Conservation (phyloP, 2,113 vertebrate genomes). For the Patagioenas fasciata region DNA sequence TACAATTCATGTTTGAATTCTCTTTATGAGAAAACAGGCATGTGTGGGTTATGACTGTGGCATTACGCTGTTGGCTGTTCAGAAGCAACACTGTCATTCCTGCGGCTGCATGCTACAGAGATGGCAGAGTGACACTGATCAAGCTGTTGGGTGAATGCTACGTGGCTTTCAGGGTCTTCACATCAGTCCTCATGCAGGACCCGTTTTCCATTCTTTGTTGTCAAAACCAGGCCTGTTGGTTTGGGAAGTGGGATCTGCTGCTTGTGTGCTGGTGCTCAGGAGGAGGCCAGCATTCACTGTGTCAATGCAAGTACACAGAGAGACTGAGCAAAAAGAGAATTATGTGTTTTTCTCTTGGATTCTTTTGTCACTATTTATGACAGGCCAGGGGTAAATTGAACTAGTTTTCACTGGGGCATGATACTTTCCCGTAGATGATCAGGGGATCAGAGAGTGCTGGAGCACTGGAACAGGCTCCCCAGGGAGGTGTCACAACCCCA, state of each 20-base stretch:
- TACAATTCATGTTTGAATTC: background rate
- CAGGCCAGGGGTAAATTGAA: background rate
- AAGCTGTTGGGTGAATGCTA: fast-evolving
- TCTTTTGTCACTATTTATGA: background rate
- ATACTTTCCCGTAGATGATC: background rate
- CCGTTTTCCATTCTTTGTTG: background rate
- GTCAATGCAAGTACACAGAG: background rate
- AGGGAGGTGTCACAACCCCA: too few relatives aligned
- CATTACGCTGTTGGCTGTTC: background rate
- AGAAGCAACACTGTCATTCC: background rate
- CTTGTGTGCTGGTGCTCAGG: background rate
- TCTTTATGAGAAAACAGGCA: background rate
- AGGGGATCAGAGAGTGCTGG: too few relatives aligned
- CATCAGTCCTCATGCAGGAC: background rate
- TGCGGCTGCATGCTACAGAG: background rate
- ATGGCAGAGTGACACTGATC: background rate
- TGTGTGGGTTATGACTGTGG: fast-evolving
- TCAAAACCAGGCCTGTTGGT: background rate
- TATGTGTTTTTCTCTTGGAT: background rate
- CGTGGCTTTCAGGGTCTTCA: background rate
- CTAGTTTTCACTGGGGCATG: background rate
- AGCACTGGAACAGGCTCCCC: too few relatives aligned
- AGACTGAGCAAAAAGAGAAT: background rate
- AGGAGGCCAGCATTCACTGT: fast-evolving
- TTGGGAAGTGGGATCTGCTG: background rate